phyloP scores from a whole-genome alignment of 2,888 invertebrate species.

The Trichopria drosophilae region DNA sequence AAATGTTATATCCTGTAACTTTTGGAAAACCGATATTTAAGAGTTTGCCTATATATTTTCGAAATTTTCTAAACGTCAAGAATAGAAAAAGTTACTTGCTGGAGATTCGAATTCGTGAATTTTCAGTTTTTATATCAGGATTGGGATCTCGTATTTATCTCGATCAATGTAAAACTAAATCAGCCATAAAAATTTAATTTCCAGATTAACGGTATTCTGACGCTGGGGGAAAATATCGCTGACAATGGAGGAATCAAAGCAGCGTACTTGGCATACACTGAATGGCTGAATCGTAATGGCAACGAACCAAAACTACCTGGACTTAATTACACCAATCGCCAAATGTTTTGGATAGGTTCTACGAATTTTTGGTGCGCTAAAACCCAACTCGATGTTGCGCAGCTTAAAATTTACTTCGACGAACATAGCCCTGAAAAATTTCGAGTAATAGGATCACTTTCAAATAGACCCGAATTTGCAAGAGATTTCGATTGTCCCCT shows the following conservation, averaged over 20 bases:
- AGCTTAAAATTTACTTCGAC: slow-evolving; percentile 21
- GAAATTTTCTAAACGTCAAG: no score
- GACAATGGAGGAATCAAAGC: slow-evolving; percentile 57
- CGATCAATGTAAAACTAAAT: no score
- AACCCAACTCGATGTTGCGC: slow-evolving; percentile 19
- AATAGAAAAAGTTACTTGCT: no score
- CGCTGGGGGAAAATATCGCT: slow-evolving; percentile 25
- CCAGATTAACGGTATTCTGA: slow-evolving; percentile 22
- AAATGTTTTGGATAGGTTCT: slow-evolving; percentile 58
- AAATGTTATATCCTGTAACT: no score
- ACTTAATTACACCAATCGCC: slow-evolving; percentile 46
- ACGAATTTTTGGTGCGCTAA: slow-evolving; percentile 35
- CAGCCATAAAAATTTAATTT: no score
- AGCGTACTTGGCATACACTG: slow-evolving; percentile 57
- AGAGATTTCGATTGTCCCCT: slow-evolving; percentile 20
- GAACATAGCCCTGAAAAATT: slow-evolving; percentile 30
- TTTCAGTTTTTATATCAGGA: no score
- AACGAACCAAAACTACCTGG: slow-evolving; percentile 44
- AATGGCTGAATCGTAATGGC: slow-evolving; percentile 40
- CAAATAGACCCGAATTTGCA: slow-evolving; percentile 25
- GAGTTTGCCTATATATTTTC: no score
- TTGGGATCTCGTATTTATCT: no score
- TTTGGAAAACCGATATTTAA: no score
- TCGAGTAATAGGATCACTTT: slow-evolving; percentile 15
- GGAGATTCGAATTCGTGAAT: no score